phyloP scores from a whole-genome alignment of 2,113 vertebrate genomes.

The Notiomystis cincta region DNA sequence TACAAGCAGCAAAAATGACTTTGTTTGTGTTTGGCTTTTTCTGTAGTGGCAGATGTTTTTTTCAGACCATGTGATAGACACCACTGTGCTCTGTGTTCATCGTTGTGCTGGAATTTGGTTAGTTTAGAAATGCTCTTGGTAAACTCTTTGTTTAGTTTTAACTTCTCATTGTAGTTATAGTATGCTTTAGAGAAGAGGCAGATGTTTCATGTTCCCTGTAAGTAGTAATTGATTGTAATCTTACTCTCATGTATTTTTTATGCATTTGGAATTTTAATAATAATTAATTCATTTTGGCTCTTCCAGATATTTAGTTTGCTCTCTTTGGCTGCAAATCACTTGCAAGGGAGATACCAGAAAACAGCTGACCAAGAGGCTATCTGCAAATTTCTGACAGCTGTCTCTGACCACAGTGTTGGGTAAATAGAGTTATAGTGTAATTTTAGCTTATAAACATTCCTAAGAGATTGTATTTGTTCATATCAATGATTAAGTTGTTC shows the following conservation, averaged over 20 bases:
- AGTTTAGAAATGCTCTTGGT: background rate
- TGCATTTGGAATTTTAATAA: background rate
- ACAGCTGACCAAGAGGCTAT: conserved; percentile 68
- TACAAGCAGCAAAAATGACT: background rate
- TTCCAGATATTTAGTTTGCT: conserved; percentile 76
- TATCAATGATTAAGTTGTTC: background rate
- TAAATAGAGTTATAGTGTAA: conserved; percentile 52
- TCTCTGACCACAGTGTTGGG: conserved; percentile 71
- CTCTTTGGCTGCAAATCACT: conserved; percentile 68
- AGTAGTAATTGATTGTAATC: background rate
- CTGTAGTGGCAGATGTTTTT: background rate
- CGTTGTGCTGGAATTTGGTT: background rate
- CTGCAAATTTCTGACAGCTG: conserved; percentile 67
- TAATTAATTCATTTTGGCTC: background rate
- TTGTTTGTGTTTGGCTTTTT: background rate
- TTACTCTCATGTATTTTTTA: background rate
- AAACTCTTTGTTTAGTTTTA: background rate
- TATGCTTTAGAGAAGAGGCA: background rate
- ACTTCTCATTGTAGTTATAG: background rate
- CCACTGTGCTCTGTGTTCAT: background rate
- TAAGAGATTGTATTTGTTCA: background rate
- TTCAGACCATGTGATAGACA: background rate
- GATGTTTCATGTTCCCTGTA: background rate
- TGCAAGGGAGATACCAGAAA: conserved; percentile 52
- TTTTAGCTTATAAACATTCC: conserved; percentile 2